phyloP scores from a whole-genome alignment of 2,888 invertebrate species.

The Rhodophaea formosa region DNA sequence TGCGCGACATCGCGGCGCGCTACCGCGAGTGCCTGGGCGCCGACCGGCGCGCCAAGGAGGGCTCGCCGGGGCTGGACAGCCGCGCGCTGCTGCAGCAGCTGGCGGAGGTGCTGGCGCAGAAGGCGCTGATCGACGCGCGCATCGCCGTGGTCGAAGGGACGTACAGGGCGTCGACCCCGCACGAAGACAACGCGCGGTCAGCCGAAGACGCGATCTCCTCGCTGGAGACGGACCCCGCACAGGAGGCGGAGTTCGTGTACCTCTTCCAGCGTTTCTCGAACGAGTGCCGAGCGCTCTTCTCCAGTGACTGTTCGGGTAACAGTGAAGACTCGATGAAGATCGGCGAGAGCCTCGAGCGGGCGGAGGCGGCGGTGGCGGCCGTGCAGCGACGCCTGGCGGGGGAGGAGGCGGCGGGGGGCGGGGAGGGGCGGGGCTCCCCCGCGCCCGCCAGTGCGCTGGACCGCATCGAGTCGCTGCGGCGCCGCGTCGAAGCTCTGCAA shows the following conservation, averaged over 20 bases:
- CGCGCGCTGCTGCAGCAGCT: constrained; percentile 45
- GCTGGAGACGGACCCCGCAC: constrained; percentile 79
- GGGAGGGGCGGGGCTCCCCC: constrained; percentile 22
- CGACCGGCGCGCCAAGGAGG: constrained; percentile 35
- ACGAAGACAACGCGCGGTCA: constrained; percentile 38
- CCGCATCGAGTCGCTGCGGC: constrained; percentile 69
- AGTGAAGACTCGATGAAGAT: constrained; percentile 81
- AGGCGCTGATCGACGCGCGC: constrained; percentile 85
- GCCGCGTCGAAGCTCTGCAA: constrained; percentile 73
- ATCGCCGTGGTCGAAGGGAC: constrained; percentile 85
- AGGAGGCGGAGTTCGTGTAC: constrained; percentile 85
- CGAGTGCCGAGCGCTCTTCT: constrained; percentile 82
- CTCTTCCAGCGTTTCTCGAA: constrained; percentile 83
- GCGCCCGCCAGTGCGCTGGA: constrained; percentile 39
- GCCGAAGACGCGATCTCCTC: constrained; percentile 65
- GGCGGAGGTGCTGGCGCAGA: constrained; percentile 50
- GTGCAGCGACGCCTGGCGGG: constrained; percentile 59
- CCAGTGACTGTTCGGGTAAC: constrained; percentile 80
- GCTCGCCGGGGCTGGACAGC: constrained; percentile 65
- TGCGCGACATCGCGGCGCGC: constrained; percentile 84
- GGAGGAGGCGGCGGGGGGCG: constrained; percentile 30
- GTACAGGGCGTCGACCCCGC: constrained; percentile 55
- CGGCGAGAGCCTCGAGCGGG: constrained; percentile 76
- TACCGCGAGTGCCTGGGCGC: constrained; percentile 83
- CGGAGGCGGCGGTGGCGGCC: constrained; percentile 69